Conservation (phyloP, 2,797 vertebrate species). For the Coregonus ussuriensis region DNA sequence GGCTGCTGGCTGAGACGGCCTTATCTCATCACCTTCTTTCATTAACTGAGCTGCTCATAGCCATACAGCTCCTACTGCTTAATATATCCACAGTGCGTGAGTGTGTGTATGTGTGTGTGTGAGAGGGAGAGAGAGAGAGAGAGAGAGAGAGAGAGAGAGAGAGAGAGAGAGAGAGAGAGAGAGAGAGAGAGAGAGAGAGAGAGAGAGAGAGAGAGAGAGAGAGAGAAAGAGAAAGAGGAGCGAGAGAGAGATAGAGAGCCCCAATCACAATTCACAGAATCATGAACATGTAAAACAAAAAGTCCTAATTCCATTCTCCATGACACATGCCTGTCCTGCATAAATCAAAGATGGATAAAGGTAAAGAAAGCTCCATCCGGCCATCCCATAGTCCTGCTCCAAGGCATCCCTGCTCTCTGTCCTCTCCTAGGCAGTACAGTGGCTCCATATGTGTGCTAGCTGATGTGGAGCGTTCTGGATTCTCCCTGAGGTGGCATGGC, state of each 20-base stretch:
- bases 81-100: not conserved
- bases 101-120: not conserved
- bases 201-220: too few species aligned
- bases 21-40: not conserved
- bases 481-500: not conserved
- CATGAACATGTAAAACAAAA: too few species aligned
- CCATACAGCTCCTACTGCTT: not conserved
- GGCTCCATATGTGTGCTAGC: slow-evolving; percentile 8
- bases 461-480: not conserved
- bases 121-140: too few species aligned
- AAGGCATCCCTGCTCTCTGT: not conserved
- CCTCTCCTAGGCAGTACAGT: not conserved
- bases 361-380: slow-evolving; percentile 22
- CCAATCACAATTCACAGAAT: not conserved
- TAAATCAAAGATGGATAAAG: not conserved
- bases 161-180: too few species aligned
- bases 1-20: not conserved
- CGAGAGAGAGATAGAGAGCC: not conserved
- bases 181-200: too few species aligned
- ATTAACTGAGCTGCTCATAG: not conserved
- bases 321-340: not conserved
- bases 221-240: too few species aligned
- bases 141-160: too few species aligned
- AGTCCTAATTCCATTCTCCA: not conserved
- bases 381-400: slow-evolving; percentile 19